Evolutionary conservation across 2,888 invertebrate species (phyloP), one percentile per base, ranked within the genome.

Genomic region (Clusia tigrina): DNA sequence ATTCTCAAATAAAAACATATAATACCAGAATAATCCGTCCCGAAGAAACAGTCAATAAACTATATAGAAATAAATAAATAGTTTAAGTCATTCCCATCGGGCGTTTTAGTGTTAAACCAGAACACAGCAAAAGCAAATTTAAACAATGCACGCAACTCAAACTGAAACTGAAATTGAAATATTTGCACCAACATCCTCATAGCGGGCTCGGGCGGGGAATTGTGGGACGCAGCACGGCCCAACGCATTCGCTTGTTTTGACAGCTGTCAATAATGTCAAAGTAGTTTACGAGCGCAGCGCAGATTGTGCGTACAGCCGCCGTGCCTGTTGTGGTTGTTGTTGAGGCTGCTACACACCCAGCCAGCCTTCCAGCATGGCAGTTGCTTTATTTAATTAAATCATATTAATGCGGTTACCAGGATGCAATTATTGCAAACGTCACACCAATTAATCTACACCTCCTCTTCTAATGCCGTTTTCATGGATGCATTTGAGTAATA

Each of bases 221-320:
- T 32, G 6, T 32, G 32, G 12, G 32, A 10, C n/a, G 42, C n/a
- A 42, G 42, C 42, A 32, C 12, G 5, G 32, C 6, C 32, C 5
- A 9, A 32, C 12, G 32, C 32, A 12, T 42, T 3, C n/a, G 42
- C n/a, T 15, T 48, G 48, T 48, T 48, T 48, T 48, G 48, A 48
- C 48, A 48, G 48, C 48, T 48, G 48, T 48, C 48, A 48, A 48
- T 48, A 48, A 48, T 18, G 48, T 48, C 22, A 48, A 22, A 18
- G 48, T 22, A 48, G 6, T 48, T 48, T 48, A 48, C 48, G 48
- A 20, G 48, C 22, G 48, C 20, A 48, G 20, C 32, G 32, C 20
- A 20, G 48, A 48, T 22, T 48, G 42, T 48, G 48, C 20, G 48
- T 9, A 12, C 6, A 6, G 6, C 6, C 32, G 12, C 32, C 32